Evolutionary conservation across 2,113 vertebrate genomes (phyloP).

Genomic region (Nicator chloris): DNA sequence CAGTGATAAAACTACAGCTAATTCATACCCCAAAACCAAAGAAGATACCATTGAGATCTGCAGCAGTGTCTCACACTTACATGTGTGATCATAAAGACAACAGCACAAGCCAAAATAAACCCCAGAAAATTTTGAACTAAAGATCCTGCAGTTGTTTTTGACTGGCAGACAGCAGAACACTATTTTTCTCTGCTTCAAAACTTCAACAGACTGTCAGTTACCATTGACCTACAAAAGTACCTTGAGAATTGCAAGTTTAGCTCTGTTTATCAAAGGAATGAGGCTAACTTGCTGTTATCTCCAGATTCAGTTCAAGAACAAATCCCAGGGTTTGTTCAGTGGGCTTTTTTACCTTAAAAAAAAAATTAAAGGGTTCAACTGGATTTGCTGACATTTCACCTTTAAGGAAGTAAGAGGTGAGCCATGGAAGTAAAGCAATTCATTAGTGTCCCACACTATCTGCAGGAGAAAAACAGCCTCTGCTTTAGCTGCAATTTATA

Average conservation of each 20-base stretch:
- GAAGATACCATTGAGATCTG: neutral
- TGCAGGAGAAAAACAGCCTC: neutral
- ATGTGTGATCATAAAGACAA: neutral
- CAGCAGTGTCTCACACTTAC: neutral
- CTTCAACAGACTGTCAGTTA: neutral
- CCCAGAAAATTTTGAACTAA: neutral
- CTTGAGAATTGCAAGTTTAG: neutral
- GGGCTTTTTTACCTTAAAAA: neutral
- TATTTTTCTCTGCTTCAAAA: neutral
- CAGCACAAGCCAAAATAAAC: neutral
- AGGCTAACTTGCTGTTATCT: slow-evolving; percentile 12
- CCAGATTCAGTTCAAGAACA: neutral
- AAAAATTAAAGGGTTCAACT: neutral
- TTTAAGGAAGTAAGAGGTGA: neutral
- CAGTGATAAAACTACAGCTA: neutral
- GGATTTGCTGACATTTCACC: slow-evolving; percentile 35
- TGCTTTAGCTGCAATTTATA: neutral
- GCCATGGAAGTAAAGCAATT: neutral
- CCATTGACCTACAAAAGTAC: neutral
- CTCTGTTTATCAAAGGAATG: neutral
- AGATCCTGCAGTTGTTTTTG: neutral
- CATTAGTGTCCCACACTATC: neutral
- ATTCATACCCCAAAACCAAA: neutral
- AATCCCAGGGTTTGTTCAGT: neutral
- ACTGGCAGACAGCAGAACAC: neutral